Conservation (phyloP, 2,888 invertebrate species). For the Dorcus hopei region DNA sequence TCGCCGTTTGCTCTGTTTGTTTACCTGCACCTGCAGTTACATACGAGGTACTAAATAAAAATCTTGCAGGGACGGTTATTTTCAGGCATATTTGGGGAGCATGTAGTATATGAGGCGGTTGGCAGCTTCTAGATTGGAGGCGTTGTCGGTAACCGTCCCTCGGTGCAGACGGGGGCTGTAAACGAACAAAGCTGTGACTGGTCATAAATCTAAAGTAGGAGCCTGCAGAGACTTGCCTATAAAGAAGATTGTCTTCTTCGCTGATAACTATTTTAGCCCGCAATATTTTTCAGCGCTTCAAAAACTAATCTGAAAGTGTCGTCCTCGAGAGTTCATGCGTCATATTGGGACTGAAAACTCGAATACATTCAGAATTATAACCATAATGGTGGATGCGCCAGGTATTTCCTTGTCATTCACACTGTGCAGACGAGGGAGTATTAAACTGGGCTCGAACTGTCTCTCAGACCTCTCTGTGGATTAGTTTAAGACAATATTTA, state of each 20-base stretch:
- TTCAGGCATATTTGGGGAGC: no score
- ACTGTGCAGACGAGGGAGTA: no score
- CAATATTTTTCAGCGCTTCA: not conserved
- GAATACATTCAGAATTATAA: no score
- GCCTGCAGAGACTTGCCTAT: conserved; percentile 2
- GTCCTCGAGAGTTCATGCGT: not conserved
- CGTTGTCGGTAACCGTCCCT: conserved; percentile 18
- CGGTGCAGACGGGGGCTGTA: conserved; percentile 22
- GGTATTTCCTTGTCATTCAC: no score
- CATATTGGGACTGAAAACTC: not conserved
- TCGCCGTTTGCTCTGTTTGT: no score
- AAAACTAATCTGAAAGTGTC: conserved; percentile 5
- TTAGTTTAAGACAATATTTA: no score
- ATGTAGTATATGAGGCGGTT: not conserved
- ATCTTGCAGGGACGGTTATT: no score
- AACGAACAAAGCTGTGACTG: conserved; percentile 24
- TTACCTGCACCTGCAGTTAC: no score
- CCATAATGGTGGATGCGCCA: no score
- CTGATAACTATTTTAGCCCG: conserved; percentile 3
- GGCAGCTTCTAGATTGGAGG: conserved; percentile 16
- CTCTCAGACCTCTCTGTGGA: no score
- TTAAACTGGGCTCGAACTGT: no score
- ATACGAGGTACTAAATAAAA: no score
- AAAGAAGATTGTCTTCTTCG: conserved; percentile 5
- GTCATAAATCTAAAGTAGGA: conserved; percentile 21